These are phyloP conservation scores for Urocolius indicus DNA, from an alignment of 2,113 vertebrate genomes.

Conservation along the genomic window DNA sequence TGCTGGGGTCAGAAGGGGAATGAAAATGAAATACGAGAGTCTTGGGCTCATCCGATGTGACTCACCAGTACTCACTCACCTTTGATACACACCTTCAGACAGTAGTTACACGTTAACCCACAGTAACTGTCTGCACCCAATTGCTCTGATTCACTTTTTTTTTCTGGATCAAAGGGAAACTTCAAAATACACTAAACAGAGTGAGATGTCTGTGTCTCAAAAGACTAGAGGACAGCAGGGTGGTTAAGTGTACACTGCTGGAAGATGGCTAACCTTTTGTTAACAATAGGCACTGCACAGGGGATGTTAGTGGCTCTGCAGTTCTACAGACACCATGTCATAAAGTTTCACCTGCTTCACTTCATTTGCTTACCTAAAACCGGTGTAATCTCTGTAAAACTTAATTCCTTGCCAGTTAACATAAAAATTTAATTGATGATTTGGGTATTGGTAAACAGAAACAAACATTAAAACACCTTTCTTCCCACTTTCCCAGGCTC, in stretches of 20 bases:
- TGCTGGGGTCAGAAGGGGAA: not conserved
- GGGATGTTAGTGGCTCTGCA: not conserved
- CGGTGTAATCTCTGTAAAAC: not conserved
- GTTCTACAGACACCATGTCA: not conserved
- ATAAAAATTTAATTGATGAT: not conserved
- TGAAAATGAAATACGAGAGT: not conserved
- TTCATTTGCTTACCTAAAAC: not conserved
- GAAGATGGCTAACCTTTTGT: not conserved
- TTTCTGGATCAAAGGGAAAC: not conserved
- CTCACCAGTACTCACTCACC: not conserved
- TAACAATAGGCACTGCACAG: not conserved
- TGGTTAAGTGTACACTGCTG: not conserved
- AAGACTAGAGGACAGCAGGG: not conserved
- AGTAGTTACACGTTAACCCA: not conserved
- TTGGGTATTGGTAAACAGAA: not conserved
- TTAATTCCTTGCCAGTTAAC: not conserved
- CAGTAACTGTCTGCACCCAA: not conserved
- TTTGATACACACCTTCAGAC: not conserved
- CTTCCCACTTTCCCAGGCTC: not conserved
- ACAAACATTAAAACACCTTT: not conserved
- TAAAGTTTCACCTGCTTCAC: not conserved
- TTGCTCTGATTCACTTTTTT: not conserved
- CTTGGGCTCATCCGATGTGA: not conserved
- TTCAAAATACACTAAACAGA: not conserved
- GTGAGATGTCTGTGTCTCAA: not conserved